phyloP scores from a whole-genome alignment of 1,140 invertebrate genomes.

The Potamilus streckersoni region DNA sequence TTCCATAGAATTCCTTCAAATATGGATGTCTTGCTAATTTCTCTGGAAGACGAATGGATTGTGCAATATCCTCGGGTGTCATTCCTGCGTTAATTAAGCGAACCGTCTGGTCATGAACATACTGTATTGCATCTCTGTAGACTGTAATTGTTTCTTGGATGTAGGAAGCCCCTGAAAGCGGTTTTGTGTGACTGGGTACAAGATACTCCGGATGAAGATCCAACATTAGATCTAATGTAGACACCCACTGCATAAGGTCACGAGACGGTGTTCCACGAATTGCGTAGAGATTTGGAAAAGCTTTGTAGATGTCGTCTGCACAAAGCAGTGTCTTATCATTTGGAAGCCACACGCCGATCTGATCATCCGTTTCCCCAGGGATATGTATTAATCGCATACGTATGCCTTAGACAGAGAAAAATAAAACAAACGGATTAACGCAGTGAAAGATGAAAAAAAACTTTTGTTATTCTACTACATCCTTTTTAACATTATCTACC shows the following conservation, averaged over 20 bases:
- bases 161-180: conserved; percentile 37
- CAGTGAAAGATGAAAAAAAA: no score
- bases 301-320: conserved; percentile 55
- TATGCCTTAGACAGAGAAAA: conserved; percentile 34
- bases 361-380: conserved; percentile 58
- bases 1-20: conserved; percentile 54
- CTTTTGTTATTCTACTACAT: no score
- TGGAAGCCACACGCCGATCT: conserved; percentile 57
- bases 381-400: conserved; percentile 51
- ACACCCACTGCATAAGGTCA: conserved; percentile 45
- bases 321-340: conserved; percentile 42
- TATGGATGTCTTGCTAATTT: conserved; percentile 38
- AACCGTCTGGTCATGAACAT: conserved; percentile 54
- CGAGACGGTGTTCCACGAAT: conserved; percentile 53
- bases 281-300: conserved; percentile 60
- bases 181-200: conserved; percentile 55
- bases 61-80: conserved; percentile 46
- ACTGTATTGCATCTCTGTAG: conserved; percentile 57
- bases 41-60: conserved; percentile 40
- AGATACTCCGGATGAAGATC: conserved; percentile 43
- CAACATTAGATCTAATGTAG: conserved; percentile 51
- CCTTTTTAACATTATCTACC: no score
- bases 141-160: conserved; percentile 38
- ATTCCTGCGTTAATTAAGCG: conserved; percentile 48
- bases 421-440: no score